Evolutionary conservation across 1,140 invertebrate genomes (phyloP).

Genomic region (Atta texana): DNA sequence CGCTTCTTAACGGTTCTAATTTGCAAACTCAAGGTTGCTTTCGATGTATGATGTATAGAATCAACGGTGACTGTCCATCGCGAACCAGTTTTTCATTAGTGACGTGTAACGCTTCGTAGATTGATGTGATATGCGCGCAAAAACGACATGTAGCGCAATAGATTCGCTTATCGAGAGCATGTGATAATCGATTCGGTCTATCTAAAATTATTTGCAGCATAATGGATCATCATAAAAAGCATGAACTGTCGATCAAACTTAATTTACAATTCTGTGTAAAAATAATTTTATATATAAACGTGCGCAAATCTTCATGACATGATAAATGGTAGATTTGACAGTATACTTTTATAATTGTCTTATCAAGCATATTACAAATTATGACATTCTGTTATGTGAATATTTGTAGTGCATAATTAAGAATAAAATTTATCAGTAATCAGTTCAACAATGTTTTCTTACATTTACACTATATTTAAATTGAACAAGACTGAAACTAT

Average conservation of each 20-base stretch:
- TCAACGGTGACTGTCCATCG: constrained; percentile 19
- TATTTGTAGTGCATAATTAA: background rate
- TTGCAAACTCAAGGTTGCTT: background rate
- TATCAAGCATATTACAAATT: background rate
- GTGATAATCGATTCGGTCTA: constrained; percentile 57
- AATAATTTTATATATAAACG: constrained; percentile 16
- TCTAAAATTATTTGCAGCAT: constrained; percentile 39
- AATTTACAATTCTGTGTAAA: constrained; percentile 17
- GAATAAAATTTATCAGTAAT: background rate
- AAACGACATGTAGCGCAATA: constrained; percentile 65
- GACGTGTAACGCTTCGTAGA: constrained; percentile 37
- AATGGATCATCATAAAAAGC: constrained; percentile 55
- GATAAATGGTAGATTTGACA: constrained; percentile 33
- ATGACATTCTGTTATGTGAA: background rate
- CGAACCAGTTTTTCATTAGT: constrained; percentile 67
- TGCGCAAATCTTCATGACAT: background rate
- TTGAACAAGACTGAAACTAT: background rate
- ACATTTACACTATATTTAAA: background rate
- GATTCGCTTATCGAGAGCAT: constrained; percentile 45
- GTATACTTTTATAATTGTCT: background rate
- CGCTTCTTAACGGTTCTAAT: background rate
- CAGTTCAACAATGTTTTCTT: background rate
- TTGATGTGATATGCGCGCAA: constrained; percentile 11
- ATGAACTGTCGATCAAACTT: constrained; percentile 53
- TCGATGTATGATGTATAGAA: background rate